Percentiles rank a stretch among this genome's conserved stretches.
phyloP scores from a whole-genome alignment of 2,113 vertebrate genomes.

The Xyliphius kryptos region DNA sequence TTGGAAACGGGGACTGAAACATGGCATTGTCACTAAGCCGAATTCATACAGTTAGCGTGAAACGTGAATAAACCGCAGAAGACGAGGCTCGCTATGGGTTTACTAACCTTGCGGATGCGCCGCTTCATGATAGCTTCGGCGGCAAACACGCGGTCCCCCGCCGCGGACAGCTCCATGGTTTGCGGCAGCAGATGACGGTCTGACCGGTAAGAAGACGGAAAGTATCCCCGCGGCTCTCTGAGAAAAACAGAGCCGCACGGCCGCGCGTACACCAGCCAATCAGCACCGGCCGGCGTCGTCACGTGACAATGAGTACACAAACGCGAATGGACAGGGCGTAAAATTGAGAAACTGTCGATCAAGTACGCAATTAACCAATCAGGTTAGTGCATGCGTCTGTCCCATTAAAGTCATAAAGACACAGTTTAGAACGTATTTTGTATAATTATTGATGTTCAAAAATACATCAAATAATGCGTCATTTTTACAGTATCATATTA shows the following conservation, averaged over 20 bases:
- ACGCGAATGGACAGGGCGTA: not conserved
- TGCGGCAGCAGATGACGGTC: slow-evolving; percentile 19
- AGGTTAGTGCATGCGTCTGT: no score
- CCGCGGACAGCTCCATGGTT: slow-evolving; percentile 90
- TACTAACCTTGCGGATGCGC: slow-evolving; percentile 85
- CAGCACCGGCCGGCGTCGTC: not conserved
- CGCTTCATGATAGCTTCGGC: slow-evolving; percentile 92
- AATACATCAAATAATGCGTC: no score
- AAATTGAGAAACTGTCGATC: not conserved
- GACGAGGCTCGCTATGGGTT: not conserved
- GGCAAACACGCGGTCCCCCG: slow-evolving; percentile 89
- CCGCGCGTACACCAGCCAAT: slow-evolving; percentile 4
- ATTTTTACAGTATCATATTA: no score
- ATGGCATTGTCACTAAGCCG: slow-evolving; percentile 6
- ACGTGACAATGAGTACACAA: not conserved
- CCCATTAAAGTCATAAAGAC: no score
- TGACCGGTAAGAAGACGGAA: slow-evolving; percentile 20
- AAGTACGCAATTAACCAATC: not conserved
- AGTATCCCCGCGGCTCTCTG: slow-evolving; percentile 20
- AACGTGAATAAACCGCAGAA: no score
- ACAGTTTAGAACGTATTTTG: no score
- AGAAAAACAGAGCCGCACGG: slow-evolving; percentile 9
- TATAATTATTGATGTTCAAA: no score
- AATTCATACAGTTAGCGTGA: not conserved
- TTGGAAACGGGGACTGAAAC: not conserved